Conservation (phyloP, 2,888 invertebrate species). For the Rhimphoctona megacephalus region DNA sequence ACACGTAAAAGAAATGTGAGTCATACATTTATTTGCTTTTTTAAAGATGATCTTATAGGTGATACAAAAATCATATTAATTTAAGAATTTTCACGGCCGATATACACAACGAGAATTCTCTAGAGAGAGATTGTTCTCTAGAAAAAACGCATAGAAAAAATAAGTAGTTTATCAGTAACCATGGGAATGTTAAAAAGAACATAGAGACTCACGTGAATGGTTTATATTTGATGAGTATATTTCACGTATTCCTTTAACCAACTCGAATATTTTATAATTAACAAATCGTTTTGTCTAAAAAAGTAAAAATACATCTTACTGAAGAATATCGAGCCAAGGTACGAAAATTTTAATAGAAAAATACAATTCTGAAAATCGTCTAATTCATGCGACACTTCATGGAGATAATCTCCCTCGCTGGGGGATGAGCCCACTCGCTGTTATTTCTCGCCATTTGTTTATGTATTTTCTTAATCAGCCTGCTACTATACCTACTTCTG, state of each 20-base stretch:
- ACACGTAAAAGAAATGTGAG: neutral
- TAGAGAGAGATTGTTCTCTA: neutral
- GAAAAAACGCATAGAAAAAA: neutral
- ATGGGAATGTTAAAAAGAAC: neutral
- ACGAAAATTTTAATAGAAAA: neutral
- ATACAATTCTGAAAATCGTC: neutral
- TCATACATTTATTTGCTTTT: neutral
- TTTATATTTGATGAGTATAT: too few relatives aligned
- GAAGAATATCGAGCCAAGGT: neutral
- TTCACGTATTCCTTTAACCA: neutral
- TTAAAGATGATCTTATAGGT: neutral
- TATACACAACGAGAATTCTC: neutral
- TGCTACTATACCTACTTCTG: too few relatives aligned
- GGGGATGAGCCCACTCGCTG: too few relatives aligned
- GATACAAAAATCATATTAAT: neutral
- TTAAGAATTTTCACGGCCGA: neutral
- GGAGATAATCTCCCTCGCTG: too few relatives aligned
- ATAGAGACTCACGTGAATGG: neutral
- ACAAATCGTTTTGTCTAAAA: neutral
- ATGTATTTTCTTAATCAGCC: too few relatives aligned
- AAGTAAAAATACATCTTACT: neutral
- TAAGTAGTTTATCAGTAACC: neutral
- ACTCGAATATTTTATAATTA: neutral
- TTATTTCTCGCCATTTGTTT: too few relatives aligned
- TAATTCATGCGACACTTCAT: neutral